phyloP scores from a whole-genome alignment of 2,113 vertebrate genomes.

The Ariopsis seemanni region DNA sequence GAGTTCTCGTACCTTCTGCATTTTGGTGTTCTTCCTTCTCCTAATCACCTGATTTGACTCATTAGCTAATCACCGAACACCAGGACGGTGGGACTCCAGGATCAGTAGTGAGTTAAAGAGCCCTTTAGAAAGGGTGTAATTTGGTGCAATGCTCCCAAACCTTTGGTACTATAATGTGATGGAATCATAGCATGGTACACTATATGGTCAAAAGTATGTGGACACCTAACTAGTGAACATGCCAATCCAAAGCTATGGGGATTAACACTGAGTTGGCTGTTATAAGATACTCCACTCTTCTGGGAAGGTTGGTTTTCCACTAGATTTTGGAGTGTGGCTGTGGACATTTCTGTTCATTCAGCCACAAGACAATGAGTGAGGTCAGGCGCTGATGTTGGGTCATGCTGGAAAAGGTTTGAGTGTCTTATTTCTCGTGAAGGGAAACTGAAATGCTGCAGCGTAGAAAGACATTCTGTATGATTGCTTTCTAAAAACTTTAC shows the following conservation, averaged over 20 bases:
- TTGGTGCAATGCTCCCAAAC: neutral
- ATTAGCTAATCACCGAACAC: neutral
- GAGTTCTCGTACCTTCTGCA: neutral
- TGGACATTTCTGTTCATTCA: neutral
- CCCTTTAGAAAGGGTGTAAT: neutral
- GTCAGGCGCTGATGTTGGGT: neutral
- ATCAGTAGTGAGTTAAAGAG: neutral
- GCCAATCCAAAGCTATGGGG: neutral
- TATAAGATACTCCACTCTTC: neutral
- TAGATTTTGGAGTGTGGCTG: neutral
- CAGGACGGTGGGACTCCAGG: neutral
- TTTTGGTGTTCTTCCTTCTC: neutral
- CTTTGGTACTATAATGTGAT: neutral
- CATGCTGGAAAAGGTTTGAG: neutral
- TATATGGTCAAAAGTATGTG: neutral
- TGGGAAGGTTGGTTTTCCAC: neutral
- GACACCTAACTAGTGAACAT: neutral
- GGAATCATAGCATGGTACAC: neutral
- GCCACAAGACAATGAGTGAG: neutral
- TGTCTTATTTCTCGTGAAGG: neutral
- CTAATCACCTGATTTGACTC: neutral
- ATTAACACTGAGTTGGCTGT: neutral
- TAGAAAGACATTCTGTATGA: neutral
- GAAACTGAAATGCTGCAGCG: neutral
- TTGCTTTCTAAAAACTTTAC: neutral